phyloP scores from a whole-genome alignment of 2,888 invertebrate species.

The Nematopogon swammerdamellus region DNA sequence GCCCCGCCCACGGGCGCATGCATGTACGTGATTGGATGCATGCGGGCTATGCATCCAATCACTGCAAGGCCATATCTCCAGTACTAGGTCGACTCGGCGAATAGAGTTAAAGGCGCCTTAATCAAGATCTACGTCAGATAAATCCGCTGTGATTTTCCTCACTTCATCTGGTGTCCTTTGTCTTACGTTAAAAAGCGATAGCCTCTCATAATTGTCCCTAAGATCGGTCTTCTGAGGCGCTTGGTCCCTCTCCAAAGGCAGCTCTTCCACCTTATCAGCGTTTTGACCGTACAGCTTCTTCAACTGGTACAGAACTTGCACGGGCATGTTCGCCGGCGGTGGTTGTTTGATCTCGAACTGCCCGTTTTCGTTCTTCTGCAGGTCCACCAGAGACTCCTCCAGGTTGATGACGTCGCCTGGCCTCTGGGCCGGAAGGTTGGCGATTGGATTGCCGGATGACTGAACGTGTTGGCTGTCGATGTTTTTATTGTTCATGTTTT shows the following conservation, averaged over 20 bases:
- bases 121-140: constrained; percentile 57
- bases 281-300: constrained; percentile 30
- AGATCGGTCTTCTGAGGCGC: background rate
- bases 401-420: constrained; percentile 34
- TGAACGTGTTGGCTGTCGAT: background rate
- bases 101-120: no score
- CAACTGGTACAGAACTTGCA: constrained; percentile 21
- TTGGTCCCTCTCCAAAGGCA: constrained; percentile 2
- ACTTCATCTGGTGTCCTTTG: constrained; percentile 30
- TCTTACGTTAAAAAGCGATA: constrained; percentile 16
- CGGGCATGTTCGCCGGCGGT: constrained; percentile 33
- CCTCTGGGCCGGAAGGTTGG: background rate
- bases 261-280: background rate
- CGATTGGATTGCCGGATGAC: background rate
- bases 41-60: no score
- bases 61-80: no score
- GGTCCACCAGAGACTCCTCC: constrained; percentile 39
- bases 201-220: constrained; percentile 26
- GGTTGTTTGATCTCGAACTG: constrained; percentile 46
- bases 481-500: constrained; percentile 50
- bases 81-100: no score
- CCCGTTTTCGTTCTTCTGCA: constrained; percentile 29
- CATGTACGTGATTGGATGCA: no score
- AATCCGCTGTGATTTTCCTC: constrained; percentile 53
- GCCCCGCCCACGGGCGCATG: no score